phyloP scores from a whole-genome alignment of 2,113 vertebrate genomes.

The Shinisaurus crocodilurus region DNA sequence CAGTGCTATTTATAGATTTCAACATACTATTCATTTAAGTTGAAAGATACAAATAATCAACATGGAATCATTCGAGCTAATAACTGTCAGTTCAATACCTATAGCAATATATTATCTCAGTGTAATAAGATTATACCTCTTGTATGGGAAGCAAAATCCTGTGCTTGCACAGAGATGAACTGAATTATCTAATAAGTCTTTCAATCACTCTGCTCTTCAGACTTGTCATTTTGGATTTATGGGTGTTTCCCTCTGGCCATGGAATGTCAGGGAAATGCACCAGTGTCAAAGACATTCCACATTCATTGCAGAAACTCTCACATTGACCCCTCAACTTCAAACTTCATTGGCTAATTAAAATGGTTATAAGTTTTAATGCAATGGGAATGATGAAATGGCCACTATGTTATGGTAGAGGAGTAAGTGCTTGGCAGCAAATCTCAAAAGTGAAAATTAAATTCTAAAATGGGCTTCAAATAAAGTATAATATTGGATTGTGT shows the following conservation, averaged over 20 bases:
- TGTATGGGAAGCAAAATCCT: slow-evolving; percentile 9
- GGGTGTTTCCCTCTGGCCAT: slow-evolving; percentile 23
- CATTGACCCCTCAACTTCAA: slow-evolving; percentile 15
- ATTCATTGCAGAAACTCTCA: neutral
- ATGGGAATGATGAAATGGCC: neutral
- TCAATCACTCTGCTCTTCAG: slow-evolving; percentile 25
- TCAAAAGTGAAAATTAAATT: neutral
- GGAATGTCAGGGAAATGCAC: slow-evolving; percentile 31
- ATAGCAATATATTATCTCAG: slow-evolving; percentile 14
- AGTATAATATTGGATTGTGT: neutral
- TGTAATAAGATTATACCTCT: slow-evolving; percentile 31
- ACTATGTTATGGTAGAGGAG: neutral
- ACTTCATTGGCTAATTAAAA: neutral
- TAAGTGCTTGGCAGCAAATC: neutral
- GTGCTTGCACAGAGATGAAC: slow-evolving; percentile 30
- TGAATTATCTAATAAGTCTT: slow-evolving; percentile 47
- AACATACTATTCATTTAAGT: slow-evolving; percentile 39
- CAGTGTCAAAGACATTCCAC: neutral
- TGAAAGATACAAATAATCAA: slow-evolving; percentile 44
- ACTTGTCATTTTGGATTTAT: slow-evolving; percentile 35
- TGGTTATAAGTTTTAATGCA: slow-evolving; percentile 3
- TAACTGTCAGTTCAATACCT: slow-evolving; percentile 6
- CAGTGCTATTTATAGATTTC: slow-evolving; percentile 39
- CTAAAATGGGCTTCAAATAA: neutral
- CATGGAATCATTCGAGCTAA: neutral